These are phyloP conservation scores for Schizothorax lantsangensis DNA, from an alignment of 2,797 vertebrate species.

Conservation along the genomic window DNA sequence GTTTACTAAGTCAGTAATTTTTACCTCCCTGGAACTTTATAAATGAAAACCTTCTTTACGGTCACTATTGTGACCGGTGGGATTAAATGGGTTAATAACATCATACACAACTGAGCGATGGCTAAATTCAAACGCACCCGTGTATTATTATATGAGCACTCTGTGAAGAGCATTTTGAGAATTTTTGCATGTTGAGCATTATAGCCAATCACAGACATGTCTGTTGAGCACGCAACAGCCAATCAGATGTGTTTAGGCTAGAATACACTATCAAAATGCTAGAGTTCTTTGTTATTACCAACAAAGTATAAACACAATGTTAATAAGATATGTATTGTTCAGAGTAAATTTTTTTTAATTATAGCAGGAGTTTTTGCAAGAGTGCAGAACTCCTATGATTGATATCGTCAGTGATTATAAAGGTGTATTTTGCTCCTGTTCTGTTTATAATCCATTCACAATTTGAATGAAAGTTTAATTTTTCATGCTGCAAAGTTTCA, in stretches of 20 bases:
- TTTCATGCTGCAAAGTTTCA: background rate
- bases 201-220: background rate
- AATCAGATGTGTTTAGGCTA: background rate
- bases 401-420: too few relatives aligned
- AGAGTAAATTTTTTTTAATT: too few relatives aligned
- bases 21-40: too few relatives aligned
- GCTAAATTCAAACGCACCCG: background rate
- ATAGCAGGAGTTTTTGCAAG: too few relatives aligned
- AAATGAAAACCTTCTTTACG: too few relatives aligned
- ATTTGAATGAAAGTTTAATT: background rate
- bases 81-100: background rate
- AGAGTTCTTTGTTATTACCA: background rate
- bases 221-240: background rate
- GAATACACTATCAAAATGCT: background rate
- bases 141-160: background rate
- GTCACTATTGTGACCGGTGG: too few relatives aligned
- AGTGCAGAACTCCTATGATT: background rate
- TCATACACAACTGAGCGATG: background rate
- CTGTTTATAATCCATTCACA: background rate
- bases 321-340: too few relatives aligned
- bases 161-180: background rate
- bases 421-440: background rate
- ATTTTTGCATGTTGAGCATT: background rate
- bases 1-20: too few relatives aligned
- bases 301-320: background rate